phyloP scores from a whole-genome alignment of 2,888 invertebrate species.

The Gandaritis pyraliata region DNA sequence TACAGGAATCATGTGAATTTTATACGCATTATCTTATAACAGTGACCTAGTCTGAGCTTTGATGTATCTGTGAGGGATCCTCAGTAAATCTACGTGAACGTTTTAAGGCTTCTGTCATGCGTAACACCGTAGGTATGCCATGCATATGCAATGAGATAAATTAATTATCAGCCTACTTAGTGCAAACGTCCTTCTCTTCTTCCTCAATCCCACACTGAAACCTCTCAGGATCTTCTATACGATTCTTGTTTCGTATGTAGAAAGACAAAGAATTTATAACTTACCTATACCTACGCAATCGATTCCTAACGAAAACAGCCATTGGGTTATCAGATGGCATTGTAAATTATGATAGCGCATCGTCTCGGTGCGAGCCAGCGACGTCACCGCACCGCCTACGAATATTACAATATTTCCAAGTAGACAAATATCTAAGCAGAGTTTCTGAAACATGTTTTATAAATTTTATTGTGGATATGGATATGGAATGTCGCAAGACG shows the following conservation, averaged over 20 bases:
- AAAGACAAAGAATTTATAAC: constrained; percentile 43
- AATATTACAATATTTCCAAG: constrained; percentile 59
- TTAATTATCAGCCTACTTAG: constrained; percentile 50
- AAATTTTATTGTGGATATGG: constrained; percentile 26
- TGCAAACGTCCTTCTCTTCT: constrained; percentile 37
- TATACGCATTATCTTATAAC: not conserved
- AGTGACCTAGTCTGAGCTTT: not conserved
- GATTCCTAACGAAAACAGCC: constrained; percentile 64
- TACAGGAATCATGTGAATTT: no score
- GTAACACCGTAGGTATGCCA: constrained; percentile 34
- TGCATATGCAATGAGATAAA: constrained; percentile 41
- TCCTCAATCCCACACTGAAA: constrained; percentile 51
- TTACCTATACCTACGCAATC: constrained; percentile 54
- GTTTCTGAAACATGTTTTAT: constrained; percentile 34
- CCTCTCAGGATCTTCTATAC: constrained; percentile 38
- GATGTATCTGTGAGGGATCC: not conserved
- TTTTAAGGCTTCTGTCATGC: constrained; percentile 37
- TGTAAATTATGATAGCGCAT: constrained; percentile 64
- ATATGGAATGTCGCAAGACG: not conserved
- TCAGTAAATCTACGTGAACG: constrained; percentile 23
- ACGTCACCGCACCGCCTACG: constrained; percentile 66
- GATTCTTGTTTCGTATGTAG: constrained; percentile 44
- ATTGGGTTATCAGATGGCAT: constrained; percentile 68
- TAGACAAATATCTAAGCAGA: constrained; percentile 41
- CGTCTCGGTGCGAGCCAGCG: constrained; percentile 68